These are phyloP conservation scores for Erebia palarica DNA, from an alignment of 2,888 invertebrate genomes.

Conservation along the genomic window DNA sequence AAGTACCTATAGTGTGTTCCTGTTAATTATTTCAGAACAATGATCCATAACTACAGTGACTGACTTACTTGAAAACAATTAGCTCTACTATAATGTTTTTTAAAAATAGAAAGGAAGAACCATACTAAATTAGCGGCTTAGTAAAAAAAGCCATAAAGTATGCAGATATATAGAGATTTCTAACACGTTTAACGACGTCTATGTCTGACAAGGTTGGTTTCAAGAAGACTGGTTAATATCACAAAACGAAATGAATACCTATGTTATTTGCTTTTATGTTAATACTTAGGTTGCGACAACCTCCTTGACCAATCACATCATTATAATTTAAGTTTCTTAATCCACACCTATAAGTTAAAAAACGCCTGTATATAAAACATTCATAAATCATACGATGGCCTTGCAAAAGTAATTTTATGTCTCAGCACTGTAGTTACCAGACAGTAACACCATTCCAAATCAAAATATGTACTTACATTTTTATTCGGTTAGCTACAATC, in stretches of 20 bases:
- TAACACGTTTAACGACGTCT: not conserved
- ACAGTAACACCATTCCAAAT: constrained; percentile 1
- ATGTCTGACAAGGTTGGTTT: not conserved
- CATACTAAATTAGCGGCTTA: not conserved
- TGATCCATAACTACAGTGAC: not conserved
- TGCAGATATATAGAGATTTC: not conserved
- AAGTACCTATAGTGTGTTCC: not conserved
- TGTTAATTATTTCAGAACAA: not conserved
- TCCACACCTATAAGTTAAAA: constrained; percentile 34
- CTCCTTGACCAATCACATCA: constrained; percentile 53
- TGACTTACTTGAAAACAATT: not conserved
- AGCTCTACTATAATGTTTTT: not conserved
- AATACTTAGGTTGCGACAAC: constrained; percentile 45
- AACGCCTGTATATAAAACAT: constrained; percentile 46
- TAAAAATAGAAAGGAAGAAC: not conserved
- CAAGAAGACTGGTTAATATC: not conserved
- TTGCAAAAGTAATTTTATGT: constrained; percentile 48
- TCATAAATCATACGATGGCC: constrained; percentile 54
- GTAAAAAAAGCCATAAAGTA: not conserved
- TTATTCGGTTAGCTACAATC: not conserved
- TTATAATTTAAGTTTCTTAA: constrained; percentile 47
- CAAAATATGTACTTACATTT: constrained; percentile 15
- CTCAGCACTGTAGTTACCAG: constrained; percentile 25
- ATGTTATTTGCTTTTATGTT: constrained; percentile 2
- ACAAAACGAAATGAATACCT: not conserved